Conservation (phyloP, 2,888 invertebrate species). For the Chouioia cunea region DNA sequence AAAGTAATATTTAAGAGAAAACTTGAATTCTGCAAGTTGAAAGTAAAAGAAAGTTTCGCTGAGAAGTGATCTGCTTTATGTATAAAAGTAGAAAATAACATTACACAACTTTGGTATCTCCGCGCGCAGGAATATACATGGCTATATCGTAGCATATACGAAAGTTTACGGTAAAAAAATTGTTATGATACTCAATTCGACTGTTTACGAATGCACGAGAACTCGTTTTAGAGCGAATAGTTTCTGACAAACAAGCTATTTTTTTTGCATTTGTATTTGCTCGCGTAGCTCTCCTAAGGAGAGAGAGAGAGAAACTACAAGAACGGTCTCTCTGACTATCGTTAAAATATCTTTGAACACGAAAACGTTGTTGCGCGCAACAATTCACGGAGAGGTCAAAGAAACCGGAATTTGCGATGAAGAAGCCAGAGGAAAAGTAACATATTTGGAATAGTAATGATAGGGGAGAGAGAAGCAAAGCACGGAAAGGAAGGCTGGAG, state of each 20-base stretch:
- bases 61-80: constrained; percentile 26
- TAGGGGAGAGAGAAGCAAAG: not conserved
- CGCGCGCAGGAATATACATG: not conserved
- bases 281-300: too few species aligned
- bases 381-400: not conserved
- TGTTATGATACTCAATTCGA: not conserved
- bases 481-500: constrained; percentile 10
- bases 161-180: constrained; percentile 9
- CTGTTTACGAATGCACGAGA: too few species aligned
- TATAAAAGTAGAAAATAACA: constrained; percentile 24
- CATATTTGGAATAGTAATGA: constrained; percentile 46
- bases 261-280: too few species aligned
- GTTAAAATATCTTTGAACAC: too few species aligned
- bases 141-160: constrained; percentile 3
- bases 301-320: too few species aligned
- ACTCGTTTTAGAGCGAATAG: too few species aligned
- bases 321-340: too few species aligned
- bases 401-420: not conserved
- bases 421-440: constrained; percentile 25
- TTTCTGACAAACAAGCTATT: too few species aligned
- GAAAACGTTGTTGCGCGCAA: not conserved
- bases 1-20: constrained; percentile 14
- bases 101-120: constrained; percentile 26
- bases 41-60: constrained; percentile 29
- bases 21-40: constrained; percentile 23